Base-by-base conservation (phyloP, 2,797 vertebrate genomes). In the Myiotriccus ornatus region DNA sequence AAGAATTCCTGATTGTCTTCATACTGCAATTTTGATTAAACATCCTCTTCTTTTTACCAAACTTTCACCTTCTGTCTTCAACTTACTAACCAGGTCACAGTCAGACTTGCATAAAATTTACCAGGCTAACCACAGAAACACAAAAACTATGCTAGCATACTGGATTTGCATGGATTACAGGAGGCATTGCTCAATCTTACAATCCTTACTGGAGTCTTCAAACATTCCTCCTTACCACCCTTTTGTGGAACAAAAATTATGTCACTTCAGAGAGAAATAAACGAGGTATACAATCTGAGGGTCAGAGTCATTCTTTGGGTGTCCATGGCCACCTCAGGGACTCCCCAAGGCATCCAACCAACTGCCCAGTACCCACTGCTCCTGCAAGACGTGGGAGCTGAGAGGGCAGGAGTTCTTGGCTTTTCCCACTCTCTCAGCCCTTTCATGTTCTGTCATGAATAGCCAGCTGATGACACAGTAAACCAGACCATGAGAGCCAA, bases 271-370 rank as follows among this genome's bases (percentile, higher is more conserved):
- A 77, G 11, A 47, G 10, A 43, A 4, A 11, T 12, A 47, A 50
- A 8, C 0, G 1, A 73, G 35, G 35, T 0, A 30, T 22, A 37
- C 34, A 82, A 59, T 47, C 13, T 12, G 24, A 74, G 28, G 12
- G n/a, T 76, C 50, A 70, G 35, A 57, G 39, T 27, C 39, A 82
- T 34, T 28, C 1, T 0, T 0, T 11, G 15, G 25, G 21, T 14
- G 57, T 1, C 35, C 1, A 0, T 7, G 2, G 43, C 0, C 2
- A 13, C 41, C 5, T 30, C 35, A 67, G 59, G 43, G n/a, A 25
- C 5, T 2, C 23, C 27, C 8, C 4, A 67, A 14, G 12, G 63
- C 62, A 87, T 22, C 15, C 57, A 79, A 19, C 11, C 17, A 52
- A 37, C 4, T 49, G n/a, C 13, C 22, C 63, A 55, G 47, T 4